Evolutionary conservation across 2,888 invertebrate species (phyloP), one percentile per base, ranked within the genome.

Genomic region (Lampropteryx suffumata): DNA sequence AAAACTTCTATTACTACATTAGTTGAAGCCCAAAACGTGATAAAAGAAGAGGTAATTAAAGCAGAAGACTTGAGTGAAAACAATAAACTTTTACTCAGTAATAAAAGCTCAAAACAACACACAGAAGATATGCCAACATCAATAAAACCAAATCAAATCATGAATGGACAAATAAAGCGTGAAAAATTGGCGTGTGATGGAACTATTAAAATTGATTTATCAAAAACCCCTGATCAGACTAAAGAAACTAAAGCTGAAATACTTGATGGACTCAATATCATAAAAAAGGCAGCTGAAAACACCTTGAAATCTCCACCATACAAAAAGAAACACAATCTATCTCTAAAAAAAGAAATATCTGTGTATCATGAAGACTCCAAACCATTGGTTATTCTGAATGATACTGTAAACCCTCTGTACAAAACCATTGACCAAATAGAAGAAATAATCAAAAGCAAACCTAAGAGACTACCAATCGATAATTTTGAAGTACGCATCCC

Each of bases 351-450:
- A 40, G 12, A 47, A 1, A 53, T 26, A 37, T 14, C 42, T 24
- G 34, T 11, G 13, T 29, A 6, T n/a, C n/a, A n/a, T 14, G 37
- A 50, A 36, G 24, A 17, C 28, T 11, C 8, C 3, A 11, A 39
- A 3, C 11, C 35, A 1, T 13, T 29, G 5, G 6, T 21, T 17
- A 1, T 21, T 7, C 10, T 26, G 8, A 40, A 40, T 34, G 33
- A 46, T 24, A 32, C 28, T 24, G 9, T 52, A 2, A 47, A 52
- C 21, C 26, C 37, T 1, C 24, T 30, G 12, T 53, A 53, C 41
- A 53, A 53, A 45, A 53, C 53, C 6, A 53, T 53, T 17, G 53
- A 53, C 11, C 53, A 53, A 41, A 53, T 53, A 44, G 53, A 53
- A 41, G 40, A 53, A 35, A 53, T 53, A 11, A 53, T 53, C 3